phyloP scores from a whole-genome alignment of 2,888 invertebrate species.

The Clunio marinus region DNA sequence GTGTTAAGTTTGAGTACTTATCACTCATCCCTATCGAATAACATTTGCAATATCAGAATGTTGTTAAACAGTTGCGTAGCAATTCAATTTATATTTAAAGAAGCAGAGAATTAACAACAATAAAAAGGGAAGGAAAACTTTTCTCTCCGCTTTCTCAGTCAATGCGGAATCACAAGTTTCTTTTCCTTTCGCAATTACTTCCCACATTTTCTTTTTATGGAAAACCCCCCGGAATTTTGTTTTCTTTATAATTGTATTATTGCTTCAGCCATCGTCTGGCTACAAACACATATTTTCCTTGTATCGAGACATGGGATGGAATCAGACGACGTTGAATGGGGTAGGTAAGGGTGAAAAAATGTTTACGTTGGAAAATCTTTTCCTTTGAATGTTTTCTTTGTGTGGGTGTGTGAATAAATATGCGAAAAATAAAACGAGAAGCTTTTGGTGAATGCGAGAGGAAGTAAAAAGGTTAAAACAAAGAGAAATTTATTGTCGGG shows the following conservation, averaged over 20 bases:
- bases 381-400: not conserved
- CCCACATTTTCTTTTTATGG: not conserved
- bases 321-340: slow-evolving; percentile 15
- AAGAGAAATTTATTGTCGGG: not conserved
- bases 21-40: not conserved
- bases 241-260: not conserved
- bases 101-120: not conserved
- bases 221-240: not conserved
- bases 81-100: not conserved
- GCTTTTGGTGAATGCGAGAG: no score
- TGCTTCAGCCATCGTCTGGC: slow-evolving; percentile 3
- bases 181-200: not conserved
- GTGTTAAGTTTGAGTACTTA: no score
- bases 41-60: not conserved
- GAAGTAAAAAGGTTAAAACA: not conserved
- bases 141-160: not conserved
- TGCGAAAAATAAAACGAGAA: no score
- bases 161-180: slow-evolving; percentile 18
- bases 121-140: no score
- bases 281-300: slow-evolving; percentile 1
- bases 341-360: slow-evolving; percentile 27
- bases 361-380: no score
- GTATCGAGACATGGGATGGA: not conserved
- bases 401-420: not conserved
- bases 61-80: slow-evolving; percentile 15